These are phyloP conservation scores for Paguma larvata DNA, from an alignment of 2,797 vertebrate genomes.

Conservation along the genomic window DNA sequence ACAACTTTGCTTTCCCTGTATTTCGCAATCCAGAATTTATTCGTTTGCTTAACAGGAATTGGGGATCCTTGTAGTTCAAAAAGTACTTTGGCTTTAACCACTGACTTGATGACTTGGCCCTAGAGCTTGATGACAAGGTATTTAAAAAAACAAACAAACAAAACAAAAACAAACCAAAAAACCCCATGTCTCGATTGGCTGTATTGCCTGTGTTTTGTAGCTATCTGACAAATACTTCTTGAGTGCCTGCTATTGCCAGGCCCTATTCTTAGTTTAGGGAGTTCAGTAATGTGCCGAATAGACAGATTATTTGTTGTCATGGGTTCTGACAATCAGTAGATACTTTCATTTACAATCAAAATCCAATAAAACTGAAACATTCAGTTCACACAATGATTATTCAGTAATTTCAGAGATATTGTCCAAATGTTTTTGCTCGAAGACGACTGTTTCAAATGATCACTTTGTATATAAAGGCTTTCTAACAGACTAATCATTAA, in stretches of 20 bases:
- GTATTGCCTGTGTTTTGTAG: neutral
- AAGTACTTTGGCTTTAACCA: neutral
- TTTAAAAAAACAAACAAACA: neutral
- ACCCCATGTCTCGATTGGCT: neutral
- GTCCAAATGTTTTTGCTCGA: neutral
- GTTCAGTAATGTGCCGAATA: neutral
- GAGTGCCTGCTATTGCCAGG: neutral
- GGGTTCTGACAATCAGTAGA: neutral
- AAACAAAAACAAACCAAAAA: neutral
- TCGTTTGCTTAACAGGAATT: neutral
- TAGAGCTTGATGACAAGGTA: neutral
- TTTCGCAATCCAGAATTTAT: conserved; percentile 24
- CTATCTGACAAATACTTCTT: neutral
- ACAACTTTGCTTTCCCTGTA: neutral
- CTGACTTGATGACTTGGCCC: neutral
- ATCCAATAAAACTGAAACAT: neutral
- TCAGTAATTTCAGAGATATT: neutral
- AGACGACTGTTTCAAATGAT: neutral
- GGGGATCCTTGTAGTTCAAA: neutral
- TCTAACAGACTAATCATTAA: neutral
- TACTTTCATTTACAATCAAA: neutral
- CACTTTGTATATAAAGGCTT: neutral
- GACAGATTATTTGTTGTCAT: neutral
- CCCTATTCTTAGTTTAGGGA: neutral
- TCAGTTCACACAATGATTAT: neutral